Evolutionary conservation across 2,113 vertebrate genomes (phyloP), one percentile per base, ranked within the genome.

Genomic region (Psilopsiagon aurifrons): DNA sequence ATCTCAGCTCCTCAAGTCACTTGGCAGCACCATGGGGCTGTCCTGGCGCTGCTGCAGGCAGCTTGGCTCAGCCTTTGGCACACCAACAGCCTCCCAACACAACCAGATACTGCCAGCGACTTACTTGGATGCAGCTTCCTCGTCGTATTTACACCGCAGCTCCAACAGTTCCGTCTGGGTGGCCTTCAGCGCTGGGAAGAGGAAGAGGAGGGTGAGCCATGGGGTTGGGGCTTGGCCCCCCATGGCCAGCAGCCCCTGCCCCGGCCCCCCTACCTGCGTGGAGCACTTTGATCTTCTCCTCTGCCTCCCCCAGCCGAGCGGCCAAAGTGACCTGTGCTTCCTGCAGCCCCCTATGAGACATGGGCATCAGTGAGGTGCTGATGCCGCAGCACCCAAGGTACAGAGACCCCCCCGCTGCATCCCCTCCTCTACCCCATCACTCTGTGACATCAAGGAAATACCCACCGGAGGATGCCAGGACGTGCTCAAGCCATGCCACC

Each of bases 201-300:
- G 82, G 85, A 88, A 80, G 89, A 84, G 46, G 20, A 77, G 29
- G 86, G n/a, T 97, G 83, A 97, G 89, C 44, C 17, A 2, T 1
- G 17, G 59, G 41, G 55, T 24, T 6, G 8, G 67, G 27, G 44
- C 14, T 46, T 8, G 7, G 8, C 28, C 54, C 8, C 4, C 7
- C 24, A 0, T 0, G 29, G 27, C 54, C 17, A 4, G 46, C 20
- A 9, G 33, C 49, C 82, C 74, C 90, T 12, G 20, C 29, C 52
- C 78, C 3, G 0, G 35, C 19, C 37, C 59, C 74, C 68, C 17
- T 97, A 99, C 99, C 99, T 98, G 99, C 98, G 60, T 99, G 99
- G 81, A 99, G 98, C 93, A 99, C 98, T 97, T 98, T 99, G 98
- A 99, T 99, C 98, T 99, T 99, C 97, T 99, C 99, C 96, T 99